Percentiles rank a stretch among this genome's conserved stretches.
Conservation (phyloP, 2,888 invertebrate species). For the Polylopha cassiicola region DNA sequence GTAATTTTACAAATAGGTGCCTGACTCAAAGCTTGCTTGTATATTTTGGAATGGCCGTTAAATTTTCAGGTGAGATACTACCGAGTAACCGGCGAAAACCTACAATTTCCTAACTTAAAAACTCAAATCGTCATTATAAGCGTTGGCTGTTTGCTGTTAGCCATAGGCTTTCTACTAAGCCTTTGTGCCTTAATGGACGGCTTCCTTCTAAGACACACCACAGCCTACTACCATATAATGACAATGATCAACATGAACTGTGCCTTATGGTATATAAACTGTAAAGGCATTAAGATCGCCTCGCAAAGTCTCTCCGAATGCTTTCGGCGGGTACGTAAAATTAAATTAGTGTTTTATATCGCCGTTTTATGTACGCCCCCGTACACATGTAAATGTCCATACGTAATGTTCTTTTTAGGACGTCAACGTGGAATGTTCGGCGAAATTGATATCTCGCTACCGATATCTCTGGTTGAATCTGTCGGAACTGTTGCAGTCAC, state of each 20-base stretch:
- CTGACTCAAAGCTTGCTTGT: too few relatives aligned
- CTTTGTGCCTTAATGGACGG: constrained; percentile 79
- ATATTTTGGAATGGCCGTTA: too few relatives aligned
- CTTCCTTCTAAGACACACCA: constrained; percentile 79
- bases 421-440: constrained; percentile 72
- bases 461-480: constrained; percentile 80
- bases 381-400: constrained; percentile 7
- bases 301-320: constrained; percentile 74
- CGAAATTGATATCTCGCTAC: constrained; percentile 78
- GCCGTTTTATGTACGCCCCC: constrained; percentile 13
- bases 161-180: constrained; percentile 77
- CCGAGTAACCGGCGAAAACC: constrained; percentile 76
- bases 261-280: constrained; percentile 83
- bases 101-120: constrained; percentile 79
- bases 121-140: constrained; percentile 79
- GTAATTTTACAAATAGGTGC: too few relatives aligned
- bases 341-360: constrained; percentile 12
- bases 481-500: constrained; percentile 79
- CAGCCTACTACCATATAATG: constrained; percentile 80
- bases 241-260: constrained; percentile 86
- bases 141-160: constrained; percentile 78
- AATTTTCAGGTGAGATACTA: constrained; percentile 70
- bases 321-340: constrained; percentile 60
- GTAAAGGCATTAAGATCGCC: constrained; percentile 80
- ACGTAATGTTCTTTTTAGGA: constrained; percentile 54